Percentiles rank a stretch among this genome's conserved stretches.
Conservation (phyloP, 2,113 vertebrate genomes). For the Chascanopsetta lugubris region DNA sequence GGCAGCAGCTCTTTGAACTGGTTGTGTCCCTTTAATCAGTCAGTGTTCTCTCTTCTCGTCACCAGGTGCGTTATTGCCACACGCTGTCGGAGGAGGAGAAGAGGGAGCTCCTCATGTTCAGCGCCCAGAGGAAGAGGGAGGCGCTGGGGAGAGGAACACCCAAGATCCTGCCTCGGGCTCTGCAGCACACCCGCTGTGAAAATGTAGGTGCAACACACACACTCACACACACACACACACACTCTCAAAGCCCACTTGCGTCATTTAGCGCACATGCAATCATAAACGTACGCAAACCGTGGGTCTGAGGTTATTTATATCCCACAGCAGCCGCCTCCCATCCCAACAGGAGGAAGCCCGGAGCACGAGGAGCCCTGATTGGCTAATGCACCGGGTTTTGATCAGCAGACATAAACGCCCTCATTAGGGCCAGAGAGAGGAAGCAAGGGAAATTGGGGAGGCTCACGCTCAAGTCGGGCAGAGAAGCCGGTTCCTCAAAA, state of each 20-base stretch:
- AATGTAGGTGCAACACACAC: conserved; percentile 80
- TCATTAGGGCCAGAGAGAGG: conserved; percentile 60
- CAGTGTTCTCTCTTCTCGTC: conserved; percentile 35
- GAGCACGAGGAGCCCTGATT: conserved; percentile 48
- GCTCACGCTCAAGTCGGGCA: conserved; percentile 52
- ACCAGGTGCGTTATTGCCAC: conserved; percentile 93
- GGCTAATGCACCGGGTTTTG: conserved; percentile 53
- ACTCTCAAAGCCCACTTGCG: conserved; percentile 3
- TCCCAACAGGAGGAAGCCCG: conserved; percentile 18
- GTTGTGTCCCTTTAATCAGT: not conserved
- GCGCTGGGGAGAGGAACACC: conserved; percentile 92
- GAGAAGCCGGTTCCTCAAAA: conserved; percentile 53
- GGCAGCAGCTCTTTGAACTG: conserved; percentile 4
- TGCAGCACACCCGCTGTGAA: conserved; percentile 88
- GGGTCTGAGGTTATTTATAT: conserved; percentile 57
- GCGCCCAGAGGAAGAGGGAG: conserved; percentile 93
- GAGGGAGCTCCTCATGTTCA: conserved; percentile 93
- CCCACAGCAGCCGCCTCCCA: conserved; percentile 18
- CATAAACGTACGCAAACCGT: conserved; percentile 23
- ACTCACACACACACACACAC: conserved; percentile 11
- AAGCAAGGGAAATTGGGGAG: conserved; percentile 60
- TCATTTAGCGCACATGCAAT: conserved; percentile 24
- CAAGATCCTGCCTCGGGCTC: conserved; percentile 88
- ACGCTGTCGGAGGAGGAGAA: conserved; percentile 94
- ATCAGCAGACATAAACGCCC: conserved; percentile 65